Conservation (phyloP, 2,797 vertebrate species). For the Enteromius mattozi region DNA sequence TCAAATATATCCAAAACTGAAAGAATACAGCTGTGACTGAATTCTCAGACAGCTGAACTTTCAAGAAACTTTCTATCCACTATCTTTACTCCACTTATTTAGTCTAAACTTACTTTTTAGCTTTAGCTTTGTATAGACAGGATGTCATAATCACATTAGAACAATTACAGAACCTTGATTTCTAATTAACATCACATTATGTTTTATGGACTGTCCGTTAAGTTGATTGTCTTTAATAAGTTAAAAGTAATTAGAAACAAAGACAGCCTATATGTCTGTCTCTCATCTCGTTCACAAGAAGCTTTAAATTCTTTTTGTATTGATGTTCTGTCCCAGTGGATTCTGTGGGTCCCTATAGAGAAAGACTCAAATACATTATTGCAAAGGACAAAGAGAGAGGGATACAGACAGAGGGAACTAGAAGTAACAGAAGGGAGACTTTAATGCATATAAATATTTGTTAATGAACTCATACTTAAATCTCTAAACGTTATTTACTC, state of each 20-base stretch:
- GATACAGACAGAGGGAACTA: neutral
- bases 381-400: neutral
- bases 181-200: neutral
- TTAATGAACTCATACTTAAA: neutral
- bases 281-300: conserved; percentile 1
- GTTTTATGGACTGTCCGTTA: neutral
- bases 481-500: neutral
- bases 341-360: conserved; percentile 15
- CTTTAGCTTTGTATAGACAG: neutral
- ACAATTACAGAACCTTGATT: neutral
- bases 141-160: conserved; percentile 12
- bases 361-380: neutral
- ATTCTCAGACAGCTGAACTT: neutral
- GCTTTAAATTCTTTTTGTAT: conserved; percentile 48
- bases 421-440: neutral
- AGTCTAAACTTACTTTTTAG: neutral
- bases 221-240: conserved; percentile 15
- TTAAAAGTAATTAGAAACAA: conserved; percentile 17
- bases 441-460: neutral
- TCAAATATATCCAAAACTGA: conserved; percentile 5
- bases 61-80: neutral
- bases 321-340: conserved; percentile 40
- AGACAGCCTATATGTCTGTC: conserved; percentile 3
- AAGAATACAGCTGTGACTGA: conserved; percentile 13
- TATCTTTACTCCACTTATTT: neutral